Percentiles rank a stretch among this genome's conserved stretches.
Evolutionary conservation across 2,888 invertebrate species (phyloP).

Genomic region (Amphipyra tragopoginis): DNA sequence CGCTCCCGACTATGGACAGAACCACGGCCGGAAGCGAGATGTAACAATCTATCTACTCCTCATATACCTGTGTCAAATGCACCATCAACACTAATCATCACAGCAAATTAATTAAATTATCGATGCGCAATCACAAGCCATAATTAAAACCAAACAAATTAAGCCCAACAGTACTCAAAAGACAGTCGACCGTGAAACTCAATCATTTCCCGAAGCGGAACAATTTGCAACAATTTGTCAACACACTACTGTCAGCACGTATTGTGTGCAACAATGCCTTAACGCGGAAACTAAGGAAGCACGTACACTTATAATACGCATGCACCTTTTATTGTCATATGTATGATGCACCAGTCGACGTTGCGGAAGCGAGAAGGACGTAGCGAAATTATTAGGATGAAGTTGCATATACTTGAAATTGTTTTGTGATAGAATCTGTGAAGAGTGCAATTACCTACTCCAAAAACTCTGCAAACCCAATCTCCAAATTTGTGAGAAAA

Average conservation of each 20-base stretch:
- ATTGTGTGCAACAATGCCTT: conserved; percentile 37
- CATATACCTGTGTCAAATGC: too few relatives aligned
- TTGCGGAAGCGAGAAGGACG: conserved; percentile 23
- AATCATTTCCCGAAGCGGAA: conserved; percentile 46
- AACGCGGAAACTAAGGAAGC: conserved; percentile 51
- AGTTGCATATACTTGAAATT: too few relatives aligned
- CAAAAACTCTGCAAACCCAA: too few relatives aligned
- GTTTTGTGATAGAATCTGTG: too few relatives aligned
- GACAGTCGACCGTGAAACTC: conserved; percentile 37
- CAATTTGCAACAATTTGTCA: conserved; percentile 43
- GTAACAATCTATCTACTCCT: too few relatives aligned
- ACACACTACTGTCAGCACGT: conserved; percentile 33
- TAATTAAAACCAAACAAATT: neutral
- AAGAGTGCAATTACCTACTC: too few relatives aligned
- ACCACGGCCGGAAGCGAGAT: too few relatives aligned
- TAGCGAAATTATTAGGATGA: too few relatives aligned
- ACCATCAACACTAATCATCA: too few relatives aligned
- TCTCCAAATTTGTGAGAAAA: too few relatives aligned
- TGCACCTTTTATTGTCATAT: conserved; percentile 15
- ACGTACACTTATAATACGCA: conserved; percentile 30
- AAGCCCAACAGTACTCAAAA: neutral
- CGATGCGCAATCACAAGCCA: neutral
- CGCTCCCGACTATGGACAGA: too few relatives aligned
- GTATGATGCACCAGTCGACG: conserved; percentile 4
- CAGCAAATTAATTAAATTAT: neutral